Evolutionary conservation across 2,113 vertebrate genomes (phyloP), one percentile per base, ranked within the genome.

Genomic region (Cheilinus undulatus): DNA sequence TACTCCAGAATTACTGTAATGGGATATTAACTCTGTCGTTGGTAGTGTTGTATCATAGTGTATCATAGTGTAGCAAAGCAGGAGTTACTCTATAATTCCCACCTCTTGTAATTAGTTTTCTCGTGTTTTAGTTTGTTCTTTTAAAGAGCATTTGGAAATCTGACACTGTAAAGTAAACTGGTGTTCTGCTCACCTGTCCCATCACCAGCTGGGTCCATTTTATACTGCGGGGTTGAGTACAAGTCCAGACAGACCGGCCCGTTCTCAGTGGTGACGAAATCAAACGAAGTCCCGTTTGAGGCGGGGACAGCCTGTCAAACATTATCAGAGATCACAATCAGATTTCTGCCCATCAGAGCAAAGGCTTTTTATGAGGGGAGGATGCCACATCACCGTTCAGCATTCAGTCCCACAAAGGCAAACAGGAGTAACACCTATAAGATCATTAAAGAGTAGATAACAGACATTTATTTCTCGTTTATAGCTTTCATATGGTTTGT

Each of bases 191-290:
- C 91, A 99, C 96, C 97, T 86, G 92, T 78, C 0, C 52, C 50
- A 7, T 93, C 89, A 7, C 82, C 89, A 0, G 91, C 70, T 28
- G 92, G 92, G 42, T 96, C 95, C 92, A 94, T 93, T 80, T 96
- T 96, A 88, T 99, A 99, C 77, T 96, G 96, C 0, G 97, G 98
- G 26, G 95, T 98, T 53, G 96, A 96, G 76, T 97, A 98, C 72
- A 97, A 4, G 53, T 98, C 96, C n/a, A 93, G 69, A 82, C 94
- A 94, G 69, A 93, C 89, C 0, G 97, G 97, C n/a, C 98, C 96
- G 0, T 99, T 99, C 58, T 97, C 97, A 8, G 94, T 68, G 0
- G 95, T 65, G 0, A 96, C 91, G 38, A 96, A 98, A 68, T 98
- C 97, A 73, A 97, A 91, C 1, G 98, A 97, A 10, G 92, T 98